These are phyloP conservation scores for Tyrannus savana DNA, from an alignment of 2,113 vertebrate species.

Conservation along the genomic window DNA sequence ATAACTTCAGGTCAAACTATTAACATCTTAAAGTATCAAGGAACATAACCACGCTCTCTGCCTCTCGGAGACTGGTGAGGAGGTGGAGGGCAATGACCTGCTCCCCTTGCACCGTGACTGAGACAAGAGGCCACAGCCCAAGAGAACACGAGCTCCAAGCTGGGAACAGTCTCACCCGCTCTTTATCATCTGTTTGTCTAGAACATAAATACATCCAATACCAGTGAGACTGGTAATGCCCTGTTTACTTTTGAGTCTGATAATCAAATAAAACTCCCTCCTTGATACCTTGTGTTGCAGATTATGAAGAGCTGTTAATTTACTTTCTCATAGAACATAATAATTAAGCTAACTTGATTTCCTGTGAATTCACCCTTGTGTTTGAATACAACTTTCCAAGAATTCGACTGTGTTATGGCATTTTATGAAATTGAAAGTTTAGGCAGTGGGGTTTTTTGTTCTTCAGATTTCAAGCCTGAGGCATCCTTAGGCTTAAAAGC, in stretches of 20 bases:
- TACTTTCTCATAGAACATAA: neutral
- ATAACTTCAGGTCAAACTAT: neutral
- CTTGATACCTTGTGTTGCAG: neutral
- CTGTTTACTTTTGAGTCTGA: constrained; percentile 19
- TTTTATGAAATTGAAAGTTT: neutral
- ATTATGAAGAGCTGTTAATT: neutral
- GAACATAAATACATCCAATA: neutral
- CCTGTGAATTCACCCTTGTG: neutral
- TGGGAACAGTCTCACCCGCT: neutral
- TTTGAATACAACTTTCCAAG: neutral
- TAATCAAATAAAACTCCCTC: neutral
- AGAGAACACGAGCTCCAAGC: neutral
- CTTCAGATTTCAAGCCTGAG: neutral
- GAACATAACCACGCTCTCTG: neutral
- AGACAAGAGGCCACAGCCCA: neutral
- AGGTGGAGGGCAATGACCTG: neutral
- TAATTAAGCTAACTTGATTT: neutral
- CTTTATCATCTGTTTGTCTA: constrained; percentile 34
- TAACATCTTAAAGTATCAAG: neutral
- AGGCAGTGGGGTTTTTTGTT: neutral
- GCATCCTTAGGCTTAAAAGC: neutral
- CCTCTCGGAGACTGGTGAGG: neutral
- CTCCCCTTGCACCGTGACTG: neutral
- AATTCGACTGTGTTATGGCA: neutral
- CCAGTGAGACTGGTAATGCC: neutral